These are phyloP conservation scores for Nomada lathburiana DNA, from an alignment of 2,888 invertebrate species.

Conservation along the genomic window DNA sequence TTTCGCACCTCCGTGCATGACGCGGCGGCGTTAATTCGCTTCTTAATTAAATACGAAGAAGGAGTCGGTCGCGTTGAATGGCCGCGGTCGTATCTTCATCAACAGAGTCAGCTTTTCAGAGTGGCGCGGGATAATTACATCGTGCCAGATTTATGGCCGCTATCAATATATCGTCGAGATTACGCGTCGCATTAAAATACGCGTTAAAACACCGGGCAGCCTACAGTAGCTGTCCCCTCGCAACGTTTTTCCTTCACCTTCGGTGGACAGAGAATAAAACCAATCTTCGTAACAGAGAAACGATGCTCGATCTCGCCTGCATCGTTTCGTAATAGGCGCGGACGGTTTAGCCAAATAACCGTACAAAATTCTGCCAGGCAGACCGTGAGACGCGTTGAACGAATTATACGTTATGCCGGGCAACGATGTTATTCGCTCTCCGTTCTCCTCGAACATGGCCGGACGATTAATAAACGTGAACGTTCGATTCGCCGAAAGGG, in stretches of 20 bases:
- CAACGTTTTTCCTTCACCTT: not conserved
- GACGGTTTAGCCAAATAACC: not conserved
- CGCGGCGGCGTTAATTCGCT: conserved; percentile 31
- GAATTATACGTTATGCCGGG: not conserved
- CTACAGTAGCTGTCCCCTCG: not conserved
- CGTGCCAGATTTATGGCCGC: not conserved
- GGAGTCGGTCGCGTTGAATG: not conserved
- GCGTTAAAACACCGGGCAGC: not conserved
- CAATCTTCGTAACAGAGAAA: not conserved
- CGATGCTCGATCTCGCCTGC: not conserved
- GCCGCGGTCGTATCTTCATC: conserved; percentile 20
- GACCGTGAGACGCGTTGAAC: conserved; percentile 4
- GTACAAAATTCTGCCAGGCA: not conserved
- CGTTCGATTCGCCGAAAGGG: not conserved
- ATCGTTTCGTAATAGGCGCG: not conserved
- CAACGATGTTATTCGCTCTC: not conserved
- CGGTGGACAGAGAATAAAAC: too few relatives aligned
- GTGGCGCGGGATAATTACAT: not conserved
- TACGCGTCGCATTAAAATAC: not conserved
- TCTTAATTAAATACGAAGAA: conserved; percentile 50
- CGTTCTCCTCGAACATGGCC: not conserved
- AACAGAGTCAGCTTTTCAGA: not conserved
- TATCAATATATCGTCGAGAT: conserved; percentile 8
- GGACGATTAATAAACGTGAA: not conserved
- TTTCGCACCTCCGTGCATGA: conserved; percentile 32